A percentile compares a stretch with the other conserved stretches of the same genome.
Conservation (phyloP, 2,888 invertebrate genomes). For the Pollenia angustigena region DNA sequence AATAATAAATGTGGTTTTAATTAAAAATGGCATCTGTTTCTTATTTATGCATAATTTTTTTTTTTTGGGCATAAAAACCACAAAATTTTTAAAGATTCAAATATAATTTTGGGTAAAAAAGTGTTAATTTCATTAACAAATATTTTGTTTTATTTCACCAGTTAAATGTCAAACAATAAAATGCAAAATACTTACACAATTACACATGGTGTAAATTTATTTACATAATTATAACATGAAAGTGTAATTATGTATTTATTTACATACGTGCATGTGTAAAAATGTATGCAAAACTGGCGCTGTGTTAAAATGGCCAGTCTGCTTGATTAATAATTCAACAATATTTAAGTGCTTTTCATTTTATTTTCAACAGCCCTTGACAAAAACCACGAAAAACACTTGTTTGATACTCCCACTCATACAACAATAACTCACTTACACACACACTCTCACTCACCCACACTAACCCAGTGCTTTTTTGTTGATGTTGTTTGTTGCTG, state of each 20-base stretch:
- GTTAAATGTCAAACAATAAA: slow-evolving; percentile 5
- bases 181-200: neutral
- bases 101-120: slow-evolving; percentile 38
- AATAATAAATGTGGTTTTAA: slow-evolving; percentile 49
- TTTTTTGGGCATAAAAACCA: neutral
- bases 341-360: slow-evolving; percentile 74
- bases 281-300: slow-evolving; percentile 8
- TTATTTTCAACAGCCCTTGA: slow-evolving; percentile 72
- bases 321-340: slow-evolving; percentile 75
- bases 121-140: slow-evolving; percentile 56
- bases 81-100: neutral
- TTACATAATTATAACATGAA: neutral
- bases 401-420: slow-evolving; percentile 53
- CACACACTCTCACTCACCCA: slow-evolving; percentile 12
- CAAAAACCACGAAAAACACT: slow-evolving; percentile 70
- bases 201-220: neutral
- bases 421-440: slow-evolving; percentile 26
- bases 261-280: neutral
- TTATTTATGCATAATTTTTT: slow-evolving; percentile 36
- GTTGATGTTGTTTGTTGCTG: slow-evolving; percentile 25
- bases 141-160: neutral
- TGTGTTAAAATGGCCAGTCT: slow-evolving; percentile 68
- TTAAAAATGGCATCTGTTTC: slow-evolving; percentile 43
- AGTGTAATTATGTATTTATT: neutral
- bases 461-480: neutral